Evolutionary conservation across 2,797 vertebrate genomes (phyloP).

Genomic region (Phoxinus dragarum): DNA sequence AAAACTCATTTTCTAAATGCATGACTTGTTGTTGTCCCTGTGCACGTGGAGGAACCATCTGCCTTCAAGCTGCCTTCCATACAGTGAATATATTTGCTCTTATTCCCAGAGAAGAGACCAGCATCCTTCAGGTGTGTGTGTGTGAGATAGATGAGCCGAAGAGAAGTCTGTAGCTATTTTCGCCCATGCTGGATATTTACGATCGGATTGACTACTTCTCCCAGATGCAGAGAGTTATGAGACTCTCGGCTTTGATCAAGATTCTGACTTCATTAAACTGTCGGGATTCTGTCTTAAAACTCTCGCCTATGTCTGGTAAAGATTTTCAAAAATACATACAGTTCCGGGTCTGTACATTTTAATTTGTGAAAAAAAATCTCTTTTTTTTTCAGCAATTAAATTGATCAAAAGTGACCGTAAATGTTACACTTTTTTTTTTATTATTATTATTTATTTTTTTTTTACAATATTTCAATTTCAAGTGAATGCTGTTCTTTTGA

Average conservation of each 20-base stretch:
- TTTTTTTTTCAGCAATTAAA: too few species aligned
- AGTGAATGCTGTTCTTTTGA: too few species aligned
- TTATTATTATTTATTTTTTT: too few species aligned
- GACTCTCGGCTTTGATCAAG: slow-evolving; percentile 7
- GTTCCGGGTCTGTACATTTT: not conserved
- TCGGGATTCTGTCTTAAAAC: slow-evolving; percentile 24
- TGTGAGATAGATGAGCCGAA: slow-evolving; percentile 4
- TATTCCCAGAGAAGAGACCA: slow-evolving; percentile 25
- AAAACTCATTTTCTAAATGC: slow-evolving; percentile 34
- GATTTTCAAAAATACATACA: not conserved
- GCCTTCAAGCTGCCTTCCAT: slow-evolving; percentile 27
- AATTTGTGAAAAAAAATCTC: too few species aligned
- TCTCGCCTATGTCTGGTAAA: not conserved
- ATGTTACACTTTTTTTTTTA: too few species aligned
- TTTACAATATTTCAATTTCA: too few species aligned
- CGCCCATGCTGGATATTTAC: slow-evolving; percentile 8
- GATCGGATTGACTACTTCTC: not conserved
- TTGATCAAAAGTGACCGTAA: not conserved
- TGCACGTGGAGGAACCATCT: not conserved
- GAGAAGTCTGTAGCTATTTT: slow-evolving; percentile 15
- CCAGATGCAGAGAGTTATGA: not conserved
- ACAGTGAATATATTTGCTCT: slow-evolving; percentile 35
- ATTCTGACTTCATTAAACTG: slow-evolving; percentile 42
- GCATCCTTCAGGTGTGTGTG: slow-evolving; percentile 9
- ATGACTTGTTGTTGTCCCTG: slow-evolving; percentile 33